Conservation (phyloP, 1,140 invertebrate genomes). For the Agrilus planipennis region DNA sequence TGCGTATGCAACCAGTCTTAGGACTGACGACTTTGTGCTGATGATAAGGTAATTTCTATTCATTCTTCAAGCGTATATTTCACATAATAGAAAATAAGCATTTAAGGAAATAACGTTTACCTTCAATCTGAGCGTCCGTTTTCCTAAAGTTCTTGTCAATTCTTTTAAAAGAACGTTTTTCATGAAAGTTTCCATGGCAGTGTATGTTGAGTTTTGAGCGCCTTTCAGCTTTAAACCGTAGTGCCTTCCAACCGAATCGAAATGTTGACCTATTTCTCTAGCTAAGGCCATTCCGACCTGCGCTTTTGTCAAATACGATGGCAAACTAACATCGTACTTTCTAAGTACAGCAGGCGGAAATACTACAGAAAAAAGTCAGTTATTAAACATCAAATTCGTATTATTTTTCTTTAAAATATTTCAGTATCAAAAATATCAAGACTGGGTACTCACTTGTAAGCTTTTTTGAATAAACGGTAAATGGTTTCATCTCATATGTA, state of each 20-base stretch:
- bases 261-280: slow-evolving; percentile 13
- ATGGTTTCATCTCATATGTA: slow-evolving; percentile 1
- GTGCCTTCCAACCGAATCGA: slow-evolving; percentile 14
- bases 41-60: too few relatives aligned
- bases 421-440: too few relatives aligned
- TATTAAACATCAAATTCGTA: too few relatives aligned
- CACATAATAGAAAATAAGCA: too few relatives aligned
- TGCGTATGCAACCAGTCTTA: too few relatives aligned
- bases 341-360: slow-evolving; percentile 7
- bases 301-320: slow-evolving; percentile 12
- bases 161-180: slow-evolving; percentile 5
- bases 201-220: slow-evolving; percentile 7
- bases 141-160: slow-evolving; percentile 3
- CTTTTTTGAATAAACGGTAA: background rate
- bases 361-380: background rate
- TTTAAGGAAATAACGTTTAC: too few relatives aligned
- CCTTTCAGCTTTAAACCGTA: slow-evolving; percentile 7
- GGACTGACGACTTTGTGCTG: too few relatives aligned
- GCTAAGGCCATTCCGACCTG: slow-evolving; percentile 14
- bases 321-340: slow-evolving; percentile 6
- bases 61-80: too few relatives aligned
- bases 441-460: slow-evolving; percentile 1
- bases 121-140: slow-evolving; percentile 1
- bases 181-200: slow-evolving; percentile 6
- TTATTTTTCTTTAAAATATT: too few relatives aligned